Evolutionary conservation across 2,113 vertebrate genomes (phyloP), one percentile per base, ranked within the genome.

Genomic region (Nothoprocta perdicaria): DNA sequence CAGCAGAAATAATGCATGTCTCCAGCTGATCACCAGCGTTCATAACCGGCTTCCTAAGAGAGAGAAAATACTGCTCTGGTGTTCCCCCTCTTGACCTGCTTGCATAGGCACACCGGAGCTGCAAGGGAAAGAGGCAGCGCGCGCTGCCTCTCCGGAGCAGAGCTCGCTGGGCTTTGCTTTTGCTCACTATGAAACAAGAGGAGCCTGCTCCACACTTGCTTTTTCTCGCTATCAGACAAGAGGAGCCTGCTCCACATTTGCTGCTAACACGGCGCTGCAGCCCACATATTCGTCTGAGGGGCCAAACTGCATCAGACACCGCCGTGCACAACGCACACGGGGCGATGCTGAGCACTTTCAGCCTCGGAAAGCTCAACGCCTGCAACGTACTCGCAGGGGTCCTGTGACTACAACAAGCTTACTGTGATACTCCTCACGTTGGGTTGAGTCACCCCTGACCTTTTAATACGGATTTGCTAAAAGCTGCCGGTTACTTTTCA

Each of bases 21-120:
- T 88, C 46, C 81, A 82, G 69, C 50, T 90, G 80, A 86, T 93
- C 86, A 84, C 63, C 35, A 3, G 58, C 66, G 73, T 87, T 92
- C 87, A 95, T 95, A 91, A 94, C 80, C 61, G 92, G 67, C 69
- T 85, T 89, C 82, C 80, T 82, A 66, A 72, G 38, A 92, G 75
- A 85, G 82, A 89, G 67, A 80, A 50, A 82, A 87, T 10, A 84
- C 81, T 67, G 33, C 12, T 24, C 41, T 74, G 74, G 41, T 63
- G 50, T 77, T 94, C 78, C 50, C 55, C 38, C 68, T 95, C 86
- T 53, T 80, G 82, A 91, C 95, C 84, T 91, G 83, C 76, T 95
- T 95, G 58, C 61, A 86, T 17, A 84, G 38, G 52, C 0, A 4
- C 65, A 76, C 62, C 81, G 52, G 46, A 45, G 62, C 89, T 83